These are phyloP conservation scores for Osmerus mordax DNA, from an alignment of 2,113 vertebrate genomes.

Conservation along the genomic window DNA sequence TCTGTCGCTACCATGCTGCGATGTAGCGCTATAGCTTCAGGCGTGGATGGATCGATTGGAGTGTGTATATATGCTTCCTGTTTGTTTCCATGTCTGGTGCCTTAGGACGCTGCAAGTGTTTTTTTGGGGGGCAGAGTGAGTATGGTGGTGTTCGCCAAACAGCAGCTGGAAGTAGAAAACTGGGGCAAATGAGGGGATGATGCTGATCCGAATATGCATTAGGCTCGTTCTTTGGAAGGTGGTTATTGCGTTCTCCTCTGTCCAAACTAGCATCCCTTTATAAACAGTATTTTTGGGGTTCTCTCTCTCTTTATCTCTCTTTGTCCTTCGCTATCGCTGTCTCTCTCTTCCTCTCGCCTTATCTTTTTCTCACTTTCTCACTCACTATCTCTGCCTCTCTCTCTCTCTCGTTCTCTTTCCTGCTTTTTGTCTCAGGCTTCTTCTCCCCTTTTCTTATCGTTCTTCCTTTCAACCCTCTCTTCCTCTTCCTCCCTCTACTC, in stretches of 20 bases:
- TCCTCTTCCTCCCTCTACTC: constrained; percentile 34
- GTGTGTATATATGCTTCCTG: neutral
- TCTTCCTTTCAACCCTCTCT: constrained; percentile 38
- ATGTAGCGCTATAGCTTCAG: too few species aligned
- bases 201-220: constrained; percentile 72
- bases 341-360: neutral
- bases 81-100: neutral
- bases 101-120: constrained; percentile 24
- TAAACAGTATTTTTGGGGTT: constrained; percentile 2
- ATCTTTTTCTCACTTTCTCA: constrained; percentile 1
- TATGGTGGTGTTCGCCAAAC: constrained; percentile 64
- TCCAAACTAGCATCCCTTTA: too few species aligned
- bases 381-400: constrained; percentile 21
- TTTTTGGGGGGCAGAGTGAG: constrained; percentile 51
- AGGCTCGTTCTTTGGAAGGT: constrained; percentile 61
- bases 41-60: neutral
- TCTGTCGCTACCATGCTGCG: neutral
- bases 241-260: constrained; percentile 48
- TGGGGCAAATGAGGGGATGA: constrained; percentile 63
- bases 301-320: constrained; percentile 36
- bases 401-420: constrained; percentile 41
- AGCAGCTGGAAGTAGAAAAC: constrained; percentile 66
- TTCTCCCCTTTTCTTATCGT: neutral
- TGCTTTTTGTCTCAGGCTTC: constrained; percentile 25
- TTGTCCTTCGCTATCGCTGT: neutral